These are phyloP conservation scores for Actinia equina DNA, from an alignment of 64 coral and sea anemone species.

Conservation along the genomic window DNA sequence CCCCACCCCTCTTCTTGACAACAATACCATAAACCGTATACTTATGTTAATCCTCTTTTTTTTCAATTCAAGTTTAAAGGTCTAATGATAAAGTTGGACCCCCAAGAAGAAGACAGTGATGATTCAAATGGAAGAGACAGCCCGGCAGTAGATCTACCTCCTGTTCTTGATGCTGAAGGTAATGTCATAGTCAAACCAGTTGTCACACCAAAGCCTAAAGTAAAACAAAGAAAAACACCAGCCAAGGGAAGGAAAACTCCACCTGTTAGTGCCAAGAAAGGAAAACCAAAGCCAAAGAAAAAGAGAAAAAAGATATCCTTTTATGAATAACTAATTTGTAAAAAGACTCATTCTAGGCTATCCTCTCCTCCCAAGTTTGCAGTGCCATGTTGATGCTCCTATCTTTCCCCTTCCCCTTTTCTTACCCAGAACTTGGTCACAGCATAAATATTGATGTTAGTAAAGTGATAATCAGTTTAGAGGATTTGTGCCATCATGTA, in stretches of 20 bases:
- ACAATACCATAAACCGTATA: no score
- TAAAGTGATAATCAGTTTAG: no score
- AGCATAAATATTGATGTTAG: no score
- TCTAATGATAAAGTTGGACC: constrained; percentile 92
- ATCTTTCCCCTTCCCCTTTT: no score
- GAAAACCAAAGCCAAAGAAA: constrained; percentile 66
- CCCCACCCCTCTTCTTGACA: no score
- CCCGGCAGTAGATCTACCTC: constrained; percentile 62
- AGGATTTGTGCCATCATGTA: no score
- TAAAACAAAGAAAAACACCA: constrained; percentile 71
- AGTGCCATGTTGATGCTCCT: no score
- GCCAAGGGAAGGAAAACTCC: constrained; percentile 76
- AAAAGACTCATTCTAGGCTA: not conserved
- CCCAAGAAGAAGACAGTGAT: constrained; percentile 95
- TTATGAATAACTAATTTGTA: not conserved
- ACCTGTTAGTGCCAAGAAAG: constrained; percentile 59
- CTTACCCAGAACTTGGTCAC: no score
- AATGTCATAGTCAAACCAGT: constrained; percentile 48
- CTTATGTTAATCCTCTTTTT: not conserved
- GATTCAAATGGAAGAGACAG: constrained; percentile 96
- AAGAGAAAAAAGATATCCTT: constrained; percentile 89
- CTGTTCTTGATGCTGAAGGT: constrained; percentile 77
- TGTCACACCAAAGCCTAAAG: constrained; percentile 52
- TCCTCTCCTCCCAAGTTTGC: no score
- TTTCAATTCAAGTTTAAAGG: constrained; percentile 67